Evolutionary conservation across 1,140 invertebrate species (phyloP).

Genomic region (Euura saliciscinereae): DNA sequence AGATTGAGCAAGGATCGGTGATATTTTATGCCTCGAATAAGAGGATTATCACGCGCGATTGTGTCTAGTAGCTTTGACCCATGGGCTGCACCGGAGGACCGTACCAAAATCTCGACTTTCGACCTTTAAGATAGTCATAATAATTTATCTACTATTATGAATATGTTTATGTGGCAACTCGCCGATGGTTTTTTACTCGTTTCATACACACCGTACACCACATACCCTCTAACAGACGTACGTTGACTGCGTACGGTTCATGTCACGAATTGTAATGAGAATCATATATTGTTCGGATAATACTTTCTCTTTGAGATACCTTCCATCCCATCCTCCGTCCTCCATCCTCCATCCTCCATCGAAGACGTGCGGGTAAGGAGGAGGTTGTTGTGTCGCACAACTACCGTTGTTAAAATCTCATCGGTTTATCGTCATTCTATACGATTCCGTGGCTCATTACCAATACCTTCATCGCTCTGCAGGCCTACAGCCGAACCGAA

Average conservation of each 20-base stretch:
- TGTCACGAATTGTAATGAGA: background rate
- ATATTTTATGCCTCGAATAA: background rate
- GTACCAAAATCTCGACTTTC: background rate
- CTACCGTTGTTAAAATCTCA: background rate
- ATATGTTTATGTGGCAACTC: too few relatives aligned
- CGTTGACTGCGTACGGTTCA: background rate
- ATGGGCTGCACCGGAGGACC: background rate
- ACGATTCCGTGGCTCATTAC: too few relatives aligned
- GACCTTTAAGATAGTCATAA: background rate
- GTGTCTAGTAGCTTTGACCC: background rate
- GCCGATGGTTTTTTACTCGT: too few relatives aligned
- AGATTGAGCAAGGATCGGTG: background rate
- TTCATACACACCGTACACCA: too few relatives aligned
- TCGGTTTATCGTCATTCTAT: background rate
- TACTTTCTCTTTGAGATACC: background rate
- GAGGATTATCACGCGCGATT: too few relatives aligned
- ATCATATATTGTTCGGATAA: conserved; percentile 1
- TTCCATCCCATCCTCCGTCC: too few relatives aligned
- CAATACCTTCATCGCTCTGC: too few relatives aligned
- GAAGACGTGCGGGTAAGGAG: too few relatives aligned
- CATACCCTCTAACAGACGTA: too few relatives aligned
- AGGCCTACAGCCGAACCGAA: too few relatives aligned
- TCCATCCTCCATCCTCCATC: too few relatives aligned
- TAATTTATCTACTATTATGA: background rate
- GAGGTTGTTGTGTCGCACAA: background rate